These are phyloP conservation scores for Barypeithes pellucidus DNA, from an alignment of 2,888 invertebrate species.

Conservation along the genomic window DNA sequence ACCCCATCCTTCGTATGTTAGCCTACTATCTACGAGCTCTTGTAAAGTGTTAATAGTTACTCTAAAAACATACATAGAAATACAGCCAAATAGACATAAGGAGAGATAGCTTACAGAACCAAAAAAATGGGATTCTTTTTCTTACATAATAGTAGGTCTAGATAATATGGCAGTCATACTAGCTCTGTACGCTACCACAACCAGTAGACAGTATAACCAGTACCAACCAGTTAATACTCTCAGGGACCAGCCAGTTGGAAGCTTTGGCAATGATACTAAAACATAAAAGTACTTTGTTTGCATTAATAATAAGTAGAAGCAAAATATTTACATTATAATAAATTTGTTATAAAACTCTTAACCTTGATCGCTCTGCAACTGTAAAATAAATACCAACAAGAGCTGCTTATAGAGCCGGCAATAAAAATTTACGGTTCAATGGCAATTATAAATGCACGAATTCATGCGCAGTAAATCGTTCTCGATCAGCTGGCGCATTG, in stretches of 20 bases:
- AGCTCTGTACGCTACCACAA: constrained; percentile 86
- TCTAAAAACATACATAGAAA: constrained; percentile 70
- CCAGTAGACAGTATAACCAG: constrained; percentile 87
- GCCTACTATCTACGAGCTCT: constrained; percentile 78
- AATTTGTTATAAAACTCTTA: no score
- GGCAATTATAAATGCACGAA: no score
- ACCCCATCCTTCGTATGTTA: constrained; percentile 83
- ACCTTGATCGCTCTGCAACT: no score
- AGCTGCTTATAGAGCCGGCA: no score
- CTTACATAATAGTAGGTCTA: constrained; percentile 81
- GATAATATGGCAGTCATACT: constrained; percentile 90
- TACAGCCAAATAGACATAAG: no score
- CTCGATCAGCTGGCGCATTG: no score
- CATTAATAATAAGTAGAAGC: no score
- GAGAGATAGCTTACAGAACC: no score
- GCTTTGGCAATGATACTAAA: constrained; percentile 80
- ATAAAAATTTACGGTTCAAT: no score
- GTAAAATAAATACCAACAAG: no score
- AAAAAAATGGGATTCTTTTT: background rate
- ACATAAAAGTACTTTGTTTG: constrained; percentile 3
- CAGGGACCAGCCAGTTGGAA: constrained; percentile 87
- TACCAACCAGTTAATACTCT: constrained; percentile 89
- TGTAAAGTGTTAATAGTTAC: constrained; percentile 85
- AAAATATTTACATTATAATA: no score
- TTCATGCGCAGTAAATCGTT: no score